A percentile compares a stretch with the other conserved stretches of the same genome.
Evolutionary conservation across 2,113 vertebrate genomes (phyloP).

Genomic region (Eleginops maclovinus): DNA sequence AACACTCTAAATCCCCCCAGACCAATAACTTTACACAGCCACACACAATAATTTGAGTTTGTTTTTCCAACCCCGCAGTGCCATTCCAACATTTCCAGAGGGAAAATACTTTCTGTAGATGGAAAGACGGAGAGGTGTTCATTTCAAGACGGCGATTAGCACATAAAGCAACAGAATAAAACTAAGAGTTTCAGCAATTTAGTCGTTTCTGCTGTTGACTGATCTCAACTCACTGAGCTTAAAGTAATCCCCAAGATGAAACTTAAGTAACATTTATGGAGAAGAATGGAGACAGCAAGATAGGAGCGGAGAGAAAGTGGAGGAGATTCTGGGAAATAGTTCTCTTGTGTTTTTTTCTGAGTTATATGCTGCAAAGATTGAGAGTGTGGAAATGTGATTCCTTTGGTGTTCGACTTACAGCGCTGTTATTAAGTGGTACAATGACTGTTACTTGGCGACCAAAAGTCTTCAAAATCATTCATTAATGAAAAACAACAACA

Average conservation of each 20-base stretch:
- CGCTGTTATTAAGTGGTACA: slow-evolving; percentile 7
- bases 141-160: slow-evolving; percentile 70
- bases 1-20: slow-evolving; percentile 64
- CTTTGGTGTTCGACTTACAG: slow-evolving; percentile 20
- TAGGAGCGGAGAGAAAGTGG: slow-evolving; percentile 17
- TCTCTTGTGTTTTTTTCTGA: slow-evolving; percentile 46
- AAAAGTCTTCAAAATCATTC: background rate
- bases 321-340: slow-evolving; percentile 36
- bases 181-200: slow-evolving; percentile 54
- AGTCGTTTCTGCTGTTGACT: slow-evolving; percentile 35
- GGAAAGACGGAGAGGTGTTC: slow-evolving; percentile 69
- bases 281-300: slow-evolving; percentile 7
- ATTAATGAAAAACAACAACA: background rate
- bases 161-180: slow-evolving; percentile 58
- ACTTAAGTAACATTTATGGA: slow-evolving; percentile 43
- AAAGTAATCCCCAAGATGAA: slow-evolving; percentile 30
- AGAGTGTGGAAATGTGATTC: slow-evolving; percentile 44
- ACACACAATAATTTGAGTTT: slow-evolving; percentile 75
- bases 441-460: background rate
- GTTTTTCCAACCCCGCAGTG: slow-evolving; percentile 73
- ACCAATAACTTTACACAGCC: slow-evolving; percentile 74
- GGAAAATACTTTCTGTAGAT: slow-evolving; percentile 75
- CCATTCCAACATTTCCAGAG: slow-evolving; percentile 64
- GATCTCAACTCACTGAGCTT: slow-evolving; percentile 22
- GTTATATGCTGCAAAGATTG: slow-evolving; percentile 27